phyloP scores from a whole-genome alignment of 2,113 vertebrate species.

The Leucopternis melanops region DNA sequence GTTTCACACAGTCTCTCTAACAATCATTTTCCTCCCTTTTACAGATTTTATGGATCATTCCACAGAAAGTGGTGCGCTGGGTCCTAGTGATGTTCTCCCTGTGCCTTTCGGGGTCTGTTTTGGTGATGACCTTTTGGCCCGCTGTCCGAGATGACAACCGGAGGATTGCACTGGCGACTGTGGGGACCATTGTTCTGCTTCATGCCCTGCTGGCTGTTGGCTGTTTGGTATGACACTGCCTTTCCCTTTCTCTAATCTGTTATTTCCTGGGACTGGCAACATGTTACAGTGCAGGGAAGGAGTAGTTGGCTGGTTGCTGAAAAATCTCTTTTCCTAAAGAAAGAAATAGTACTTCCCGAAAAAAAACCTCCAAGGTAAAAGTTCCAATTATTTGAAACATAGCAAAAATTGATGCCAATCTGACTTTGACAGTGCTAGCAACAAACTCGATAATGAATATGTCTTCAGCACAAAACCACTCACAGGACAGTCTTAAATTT shows the following conservation, averaged over 20 bases:
- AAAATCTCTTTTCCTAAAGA: not conserved
- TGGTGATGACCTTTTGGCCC: constrained; percentile 94
- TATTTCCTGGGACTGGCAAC: not conserved
- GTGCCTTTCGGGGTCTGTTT: constrained; percentile 87
- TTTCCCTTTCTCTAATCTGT: not conserved
- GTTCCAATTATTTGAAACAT: not conserved
- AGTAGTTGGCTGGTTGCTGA: not conserved
- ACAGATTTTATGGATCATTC: constrained; percentile 91
- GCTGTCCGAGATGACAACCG: constrained; percentile 88
- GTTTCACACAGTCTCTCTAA: not conserved
- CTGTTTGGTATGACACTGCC: constrained; percentile 80
- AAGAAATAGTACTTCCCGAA: not conserved
- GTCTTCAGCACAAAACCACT: not conserved
- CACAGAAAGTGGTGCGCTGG: constrained; percentile 83
- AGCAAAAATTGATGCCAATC: not conserved
- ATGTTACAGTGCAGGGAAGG: not conserved
- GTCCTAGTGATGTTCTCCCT: constrained; percentile 81
- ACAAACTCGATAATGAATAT: not conserved
- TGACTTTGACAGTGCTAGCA: not conserved
- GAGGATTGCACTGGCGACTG: constrained; percentile 74
- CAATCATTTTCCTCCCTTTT: not conserved
- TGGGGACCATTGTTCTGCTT: constrained; percentile 77
- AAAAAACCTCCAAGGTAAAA: not conserved
- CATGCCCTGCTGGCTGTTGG: constrained; percentile 87
- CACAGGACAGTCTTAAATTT: not conserved